phyloP scores from a whole-genome alignment of 2,888 invertebrate genomes.

The Apomyelois bistriatella region DNA sequence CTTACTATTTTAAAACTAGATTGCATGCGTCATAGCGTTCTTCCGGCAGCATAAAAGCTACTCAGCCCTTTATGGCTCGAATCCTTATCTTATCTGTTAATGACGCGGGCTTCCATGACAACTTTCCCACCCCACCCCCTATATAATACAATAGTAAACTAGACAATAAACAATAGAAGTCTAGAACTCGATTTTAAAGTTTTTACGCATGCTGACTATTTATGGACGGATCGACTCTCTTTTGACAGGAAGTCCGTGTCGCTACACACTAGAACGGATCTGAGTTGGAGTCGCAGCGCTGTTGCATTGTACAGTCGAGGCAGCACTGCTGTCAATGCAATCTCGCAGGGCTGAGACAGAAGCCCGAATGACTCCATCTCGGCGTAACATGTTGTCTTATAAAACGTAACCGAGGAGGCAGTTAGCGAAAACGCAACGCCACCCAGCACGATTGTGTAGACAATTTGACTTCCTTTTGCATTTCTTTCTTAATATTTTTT shows the following conservation, averaged over 20 bases:
- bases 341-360: no score
- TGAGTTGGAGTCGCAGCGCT: not conserved
- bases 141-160: not conserved
- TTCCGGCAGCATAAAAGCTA: no score
- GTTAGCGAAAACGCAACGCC: not conserved
- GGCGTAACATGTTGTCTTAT: not conserved
- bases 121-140: no score
- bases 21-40: no score
- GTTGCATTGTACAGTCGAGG: not conserved
- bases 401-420: no score
- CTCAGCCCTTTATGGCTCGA: no score
- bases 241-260: not conserved
- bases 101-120: no score
- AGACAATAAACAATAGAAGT: not conserved
- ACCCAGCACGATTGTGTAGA: not conserved
- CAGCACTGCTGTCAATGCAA: no score
- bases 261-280: not conserved
- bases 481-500: not conserved
- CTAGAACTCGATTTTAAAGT: not conserved
- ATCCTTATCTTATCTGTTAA: no score
- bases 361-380: not conserved
- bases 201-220: not conserved
- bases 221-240: not conserved
- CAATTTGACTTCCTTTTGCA: slow-evolving; percentile 1
- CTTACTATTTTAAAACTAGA: no score